phyloP scores from a whole-genome alignment of 30 jellyfish, hydroid and myxozoan genomes.

The Aurelia aurita region DNA sequence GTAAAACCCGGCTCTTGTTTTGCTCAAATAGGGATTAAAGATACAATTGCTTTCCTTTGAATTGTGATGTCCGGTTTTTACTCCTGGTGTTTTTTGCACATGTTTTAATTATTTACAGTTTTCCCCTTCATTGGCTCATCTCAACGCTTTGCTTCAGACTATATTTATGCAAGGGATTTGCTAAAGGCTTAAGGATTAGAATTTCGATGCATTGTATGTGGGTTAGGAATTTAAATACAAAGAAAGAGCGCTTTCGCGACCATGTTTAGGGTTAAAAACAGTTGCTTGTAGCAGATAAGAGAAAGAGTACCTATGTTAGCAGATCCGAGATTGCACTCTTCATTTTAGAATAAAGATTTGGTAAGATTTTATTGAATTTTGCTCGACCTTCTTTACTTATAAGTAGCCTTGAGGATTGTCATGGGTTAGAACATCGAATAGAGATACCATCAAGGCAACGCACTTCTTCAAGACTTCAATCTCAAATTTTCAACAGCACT shows the following conservation, averaged over 20 bases:
- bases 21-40: constrained; percentile 3
- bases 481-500: too few relatives aligned
- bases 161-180: not conserved
- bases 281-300: too few relatives aligned
- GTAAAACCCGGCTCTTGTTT: not conserved
- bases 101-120: not conserved
- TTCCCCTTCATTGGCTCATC: constrained; percentile 4
- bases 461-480: too few relatives aligned
- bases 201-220: not conserved
- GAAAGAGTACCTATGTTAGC: too few relatives aligned
- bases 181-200: not conserved
- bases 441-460: too few relatives aligned
- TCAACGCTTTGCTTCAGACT: not conserved
- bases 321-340: too few relatives aligned
- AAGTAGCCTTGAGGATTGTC: too few relatives aligned
- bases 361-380: too few relatives aligned
- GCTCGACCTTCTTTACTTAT: too few relatives aligned
- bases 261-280: too few relatives aligned
- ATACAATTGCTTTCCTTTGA: constrained; percentile 3
- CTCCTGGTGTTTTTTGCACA: not conserved
- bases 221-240: not conserved
- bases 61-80: not conserved
- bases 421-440: too few relatives aligned
- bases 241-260: not conserved
- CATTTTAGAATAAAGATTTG: too few relatives aligned